Percentiles rank a stretch among this genome's conserved stretches.
Evolutionary conservation across 2,797 vertebrate genomes (phyloP).

Genomic region (Enteromius paludinosus): DNA sequence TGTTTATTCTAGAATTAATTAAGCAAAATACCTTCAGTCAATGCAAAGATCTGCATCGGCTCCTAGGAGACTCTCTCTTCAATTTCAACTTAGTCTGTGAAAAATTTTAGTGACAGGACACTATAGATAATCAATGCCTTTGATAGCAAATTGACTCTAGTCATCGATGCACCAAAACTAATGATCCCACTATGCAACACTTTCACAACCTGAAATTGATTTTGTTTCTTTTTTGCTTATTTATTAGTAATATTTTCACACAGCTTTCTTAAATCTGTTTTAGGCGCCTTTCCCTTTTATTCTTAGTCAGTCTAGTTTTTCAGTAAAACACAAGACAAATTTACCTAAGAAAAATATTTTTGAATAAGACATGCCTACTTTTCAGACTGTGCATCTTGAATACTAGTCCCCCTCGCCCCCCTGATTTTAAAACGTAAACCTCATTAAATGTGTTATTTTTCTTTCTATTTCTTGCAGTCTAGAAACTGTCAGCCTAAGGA

Average conservation of each 20-base stretch:
- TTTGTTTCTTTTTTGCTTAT: background rate
- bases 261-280: too few relatives aligned
- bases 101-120: conserved; percentile 64
- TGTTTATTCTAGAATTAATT: conserved; percentile 46
- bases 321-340: background rate
- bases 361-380: background rate
- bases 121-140: conserved; percentile 68
- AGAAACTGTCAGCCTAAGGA: conserved; percentile 24
- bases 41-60: conserved; percentile 20
- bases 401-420: background rate
- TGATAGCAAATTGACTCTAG: conserved; percentile 66
- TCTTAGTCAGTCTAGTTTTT: too few relatives aligned
- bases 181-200: conserved; percentile 37
- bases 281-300: too few relatives aligned
- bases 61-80: conserved; percentile 64
- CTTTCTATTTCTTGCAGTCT: conserved; percentile 1
- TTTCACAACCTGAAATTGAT: conserved; percentile 17
- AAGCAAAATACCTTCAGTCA: conserved; percentile 57
- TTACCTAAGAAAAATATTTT: background rate
- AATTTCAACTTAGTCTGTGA: conserved; percentile 63
- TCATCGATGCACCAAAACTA: conserved; percentile 44
- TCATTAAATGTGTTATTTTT: conserved; percentile 32
- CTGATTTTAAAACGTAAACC: background rate
- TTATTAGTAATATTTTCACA: background rate
- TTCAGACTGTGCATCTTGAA: background rate